Base-by-base conservation (phyloP, 2,888 invertebrate species). In the Zonitis immaculata region DNA sequence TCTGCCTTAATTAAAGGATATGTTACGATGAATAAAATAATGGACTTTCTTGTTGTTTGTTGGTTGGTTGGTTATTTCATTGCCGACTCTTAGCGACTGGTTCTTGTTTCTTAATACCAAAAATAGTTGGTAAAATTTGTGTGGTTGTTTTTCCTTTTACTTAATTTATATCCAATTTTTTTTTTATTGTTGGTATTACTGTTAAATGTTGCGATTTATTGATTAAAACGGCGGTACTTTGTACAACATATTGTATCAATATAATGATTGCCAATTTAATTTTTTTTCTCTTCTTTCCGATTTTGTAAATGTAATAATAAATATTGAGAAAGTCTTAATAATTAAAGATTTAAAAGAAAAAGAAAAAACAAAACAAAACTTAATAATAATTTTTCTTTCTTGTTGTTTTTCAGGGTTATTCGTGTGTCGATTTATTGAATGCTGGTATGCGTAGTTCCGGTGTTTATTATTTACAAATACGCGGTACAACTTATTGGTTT, bases 401-500 rank as follows among this genome's bases (percentile, higher is more conserved):
- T n/a, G n/a, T n/a, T n/a, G n/a, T n/a, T 67, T 80, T 81, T 51
- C 78, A 92, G 90, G 93, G 92, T 5, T 91, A 87, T 71, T 93
- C 92, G 11, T 94, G 94, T 73, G 85, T 90, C 51, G 93, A 94
- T 73, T 80, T 94, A 44, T 77, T 88, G 59, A 89, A 88, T 68
- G 90, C 88, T 39, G 93, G 93, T 25, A 91, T 91, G 88, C 80
- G 87, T 56, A 88, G 90, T 65, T 91, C 89, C 16, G 92, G 92
- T 20, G 89, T 93, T 0, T 94, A 90, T 75, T 93, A 93, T 72
- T 79, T 94, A 50, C 91, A 92, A 79, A 93, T 93, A 65, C 82
- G 92, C 54, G 93, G 93, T 32, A 93, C 92, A 4, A 91, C 92
- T 1, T 94, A 91, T 77, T 93, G 93, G 92, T 94, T 92, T 80